A percentile compares a stretch with the other conserved stretches of the same genome.
These are phyloP conservation scores for Sceliomorpha sp. DNA, from an alignment of 2,888 invertebrate species.

Conservation along the genomic window DNA sequence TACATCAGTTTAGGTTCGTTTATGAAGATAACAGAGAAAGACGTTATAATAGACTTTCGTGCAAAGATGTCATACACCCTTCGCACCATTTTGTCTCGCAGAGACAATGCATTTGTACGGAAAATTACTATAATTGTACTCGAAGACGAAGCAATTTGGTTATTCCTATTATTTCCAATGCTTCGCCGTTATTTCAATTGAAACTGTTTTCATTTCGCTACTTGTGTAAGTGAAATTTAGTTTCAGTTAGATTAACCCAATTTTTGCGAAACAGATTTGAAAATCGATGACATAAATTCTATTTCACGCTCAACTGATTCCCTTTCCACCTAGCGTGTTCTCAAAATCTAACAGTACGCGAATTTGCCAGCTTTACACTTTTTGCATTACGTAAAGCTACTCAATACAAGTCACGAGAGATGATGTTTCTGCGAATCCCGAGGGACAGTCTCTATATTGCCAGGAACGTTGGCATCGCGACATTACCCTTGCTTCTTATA, in stretches of 20 bases:
- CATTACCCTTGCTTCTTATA: conserved; percentile 31
- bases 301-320: conserved; percentile 41
- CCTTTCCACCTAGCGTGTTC: conserved; percentile 31
- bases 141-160: conserved; percentile 3
- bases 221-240: too few relatives aligned
- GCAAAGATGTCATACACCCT: conserved; percentile 26
- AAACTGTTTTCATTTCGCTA: too few relatives aligned
- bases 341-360: conserved; percentile 36
- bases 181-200: conserved; percentile 12
- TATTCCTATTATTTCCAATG: conserved; percentile 23
- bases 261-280: too few relatives aligned
- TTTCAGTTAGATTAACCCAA: too few relatives aligned
- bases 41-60: conserved; percentile 32
- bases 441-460: conserved; percentile 37
- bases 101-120: conserved; percentile 7
- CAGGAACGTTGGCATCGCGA: conserved; percentile 23
- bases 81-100: not conserved
- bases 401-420: conserved; percentile 44
- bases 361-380: conserved; percentile 48
- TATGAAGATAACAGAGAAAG: conserved; percentile 31
- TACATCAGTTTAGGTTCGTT: conserved; percentile 37
- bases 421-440: conserved; percentile 35
- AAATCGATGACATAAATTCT: conserved; percentile 47
- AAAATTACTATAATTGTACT: conserved; percentile 23
- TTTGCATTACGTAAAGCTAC: conserved; percentile 47